Base-by-base conservation (phyloP, 2,797 vertebrate species). In the Mionectes olivaceus region DNA sequence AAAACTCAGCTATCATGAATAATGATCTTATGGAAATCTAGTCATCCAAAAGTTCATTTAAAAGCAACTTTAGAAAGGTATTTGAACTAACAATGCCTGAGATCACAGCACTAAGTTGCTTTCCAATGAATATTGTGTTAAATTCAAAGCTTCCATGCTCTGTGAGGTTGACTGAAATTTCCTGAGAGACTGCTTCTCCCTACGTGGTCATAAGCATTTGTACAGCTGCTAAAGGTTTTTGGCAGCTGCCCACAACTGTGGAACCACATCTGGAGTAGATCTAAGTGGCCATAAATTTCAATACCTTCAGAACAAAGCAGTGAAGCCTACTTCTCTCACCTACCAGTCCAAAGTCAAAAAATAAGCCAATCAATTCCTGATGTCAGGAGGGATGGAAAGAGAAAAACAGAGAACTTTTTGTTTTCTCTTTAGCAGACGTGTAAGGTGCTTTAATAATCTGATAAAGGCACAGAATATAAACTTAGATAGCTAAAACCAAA, bases 191-290 rank as follows among this genome's bases (percentile, higher is more conserved):
- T 73, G 16, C 32, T 73, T 93, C 65, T 93, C 77, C 55, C 69
- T 86, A 50, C 27, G 0, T 93, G 47, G 52, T 65, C 69, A 82
- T 91, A 90, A 94, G 90, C 74, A 94, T 95, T 95, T 94, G 55
- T 37, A 79, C 85, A 94, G 80, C 91, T 94, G 85, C 39, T 81
- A 67, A 91, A 90, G 47, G 32, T 65, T 96, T 94, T 81, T 94
- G 90, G 91, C 80, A 91, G 57, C 37, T 86, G 21, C 28, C 28
- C 59, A 73, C 85, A 91, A 71, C 53, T 63, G 22, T 83, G 50
- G 77, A 94, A 70, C 39, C 16, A 88, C 95, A 94, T 95, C 90
- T 96, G 94, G 95, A 91, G 61, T 75, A 88, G 75, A 94, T 94
- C 43, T 83, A 86, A 86, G 67, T 30, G 47, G n/a, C 71, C 46